Conservation (phyloP, 2,888 invertebrate species). For the Ganaspis brasiliensis region DNA sequence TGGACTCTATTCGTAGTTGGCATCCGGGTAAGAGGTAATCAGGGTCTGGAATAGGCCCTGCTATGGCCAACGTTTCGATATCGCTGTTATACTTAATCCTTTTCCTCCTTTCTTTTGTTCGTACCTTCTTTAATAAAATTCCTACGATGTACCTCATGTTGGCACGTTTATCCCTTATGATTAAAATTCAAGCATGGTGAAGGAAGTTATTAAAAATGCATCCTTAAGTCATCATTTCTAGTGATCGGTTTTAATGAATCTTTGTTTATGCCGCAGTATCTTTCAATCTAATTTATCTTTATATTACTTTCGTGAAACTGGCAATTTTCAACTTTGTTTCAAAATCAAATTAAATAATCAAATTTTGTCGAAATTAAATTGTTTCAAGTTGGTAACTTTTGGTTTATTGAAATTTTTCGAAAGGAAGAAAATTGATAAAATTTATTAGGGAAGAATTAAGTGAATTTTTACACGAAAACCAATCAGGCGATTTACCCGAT, state of each 20-base stretch:
- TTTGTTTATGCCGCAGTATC: too few relatives aligned
- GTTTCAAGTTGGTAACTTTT: too few relatives aligned
- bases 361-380: too few relatives aligned
- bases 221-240: not conserved
- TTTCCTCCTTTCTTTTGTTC: conserved; percentile 28
- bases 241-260: not conserved
- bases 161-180: not conserved
- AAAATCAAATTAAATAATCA: too few relatives aligned
- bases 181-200: not conserved
- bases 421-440: too few relatives aligned
- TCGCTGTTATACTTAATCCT: conserved; percentile 30
- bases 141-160: conserved; percentile 8
- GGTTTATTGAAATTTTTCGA: too few relatives aligned
- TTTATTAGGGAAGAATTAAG: too few relatives aligned
- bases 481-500: too few relatives aligned
- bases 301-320: not conserved
- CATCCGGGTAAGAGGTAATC: conserved; percentile 64
- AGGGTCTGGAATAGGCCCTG: conserved; percentile 52
- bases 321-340: too few relatives aligned
- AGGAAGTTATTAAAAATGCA: not conserved
- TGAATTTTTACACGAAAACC: too few relatives aligned
- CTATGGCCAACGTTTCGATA: conserved; percentile 39
- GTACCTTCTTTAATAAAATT: conserved; percentile 12
- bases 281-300: too few relatives aligned
- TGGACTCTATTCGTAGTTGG: conserved; percentile 75